Evolutionary conservation across 2,888 invertebrate genomes (phyloP).

Genomic region (Pheosia tremula): DNA sequence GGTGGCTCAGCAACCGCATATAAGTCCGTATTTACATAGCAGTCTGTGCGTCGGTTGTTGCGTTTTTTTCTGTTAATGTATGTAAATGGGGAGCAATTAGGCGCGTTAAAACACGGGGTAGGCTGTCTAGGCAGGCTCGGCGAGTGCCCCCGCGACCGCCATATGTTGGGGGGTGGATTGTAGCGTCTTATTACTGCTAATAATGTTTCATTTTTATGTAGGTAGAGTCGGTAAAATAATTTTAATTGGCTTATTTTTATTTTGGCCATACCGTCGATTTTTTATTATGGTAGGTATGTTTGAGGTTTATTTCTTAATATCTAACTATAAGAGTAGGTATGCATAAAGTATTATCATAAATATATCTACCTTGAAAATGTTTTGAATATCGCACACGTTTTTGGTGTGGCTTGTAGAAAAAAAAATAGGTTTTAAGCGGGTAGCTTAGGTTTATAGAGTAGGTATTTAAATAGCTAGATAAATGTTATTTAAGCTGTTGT

Average conservation of each 20-base stretch:
- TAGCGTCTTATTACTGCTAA: slow-evolving; percentile 44
- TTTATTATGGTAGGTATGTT: neutral
- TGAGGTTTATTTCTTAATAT: neutral
- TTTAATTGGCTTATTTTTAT: neutral
- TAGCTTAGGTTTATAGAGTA: too few species aligned
- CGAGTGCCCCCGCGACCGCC: slow-evolving; percentile 74
- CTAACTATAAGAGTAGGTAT: neutral
- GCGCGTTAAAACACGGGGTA: slow-evolving; percentile 83
- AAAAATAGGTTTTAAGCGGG: too few species aligned
- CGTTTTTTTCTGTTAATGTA: slow-evolving; percentile 80
- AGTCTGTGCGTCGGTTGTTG: slow-evolving; percentile 73
- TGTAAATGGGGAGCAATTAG: slow-evolving; percentile 84
- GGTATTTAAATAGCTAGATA: too few species aligned
- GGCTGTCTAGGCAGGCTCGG: slow-evolving; percentile 79
- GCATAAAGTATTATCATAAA: too few species aligned
- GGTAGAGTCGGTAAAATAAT: neutral
- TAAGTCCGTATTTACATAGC: slow-evolving; percentile 69
- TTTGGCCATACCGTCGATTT: neutral
- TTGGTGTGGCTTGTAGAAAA: too few species aligned
- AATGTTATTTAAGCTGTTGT: too few species aligned
- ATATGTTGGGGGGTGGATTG: slow-evolving; percentile 75
- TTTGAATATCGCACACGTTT: too few species aligned
- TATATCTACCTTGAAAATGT: too few species aligned
- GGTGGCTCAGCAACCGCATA: slow-evolving; percentile 42
- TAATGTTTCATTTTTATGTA: slow-evolving; percentile 15